Evolutionary conservation across 1,140 invertebrate genomes (phyloP), one percentile per base, ranked within the genome.

Genomic region (Cyphomyrmex costatus): DNA sequence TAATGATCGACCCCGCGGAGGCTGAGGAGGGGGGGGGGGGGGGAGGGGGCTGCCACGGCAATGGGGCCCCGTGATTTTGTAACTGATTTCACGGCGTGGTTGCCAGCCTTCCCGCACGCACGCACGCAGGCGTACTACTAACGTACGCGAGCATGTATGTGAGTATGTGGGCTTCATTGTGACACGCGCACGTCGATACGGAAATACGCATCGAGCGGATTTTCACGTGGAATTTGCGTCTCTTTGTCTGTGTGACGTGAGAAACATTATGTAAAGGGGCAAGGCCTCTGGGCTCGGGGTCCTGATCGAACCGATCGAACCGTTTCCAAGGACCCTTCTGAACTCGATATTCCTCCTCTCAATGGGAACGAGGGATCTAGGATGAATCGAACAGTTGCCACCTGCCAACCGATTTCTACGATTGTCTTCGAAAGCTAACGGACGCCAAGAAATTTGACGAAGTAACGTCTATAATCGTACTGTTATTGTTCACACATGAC

Each of bases 181-280:
- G 33, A 82, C 66, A 42, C 53, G 70, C 53, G 79, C 68, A 49
- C 16, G 46, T 33, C 79, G 71, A 58, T 36, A 24, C 78, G 66
- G 78, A 56, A 73, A 36, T 63, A 49, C 80, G 51, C 36, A 51
- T 86, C 91, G 88, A 86, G 88, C 85, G 60, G 89, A 92, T 93
- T 94, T 94, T 93, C 92, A 92, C 92, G 91, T 77, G 79, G 88
- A 90, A 86, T 90, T 93, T 90, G 85, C 86, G 60, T 61, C 74
- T 90, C 88, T 92, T 94, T 94, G 93, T 94, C 92, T 92, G 92
- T 91, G 73, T 36, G 90, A 94, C 93, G 93, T 94, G 93, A 94
- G 93, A 94, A 90, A 94, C 92, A 92, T 93, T 92, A 90, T 92
- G 89, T 88, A 90, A 88, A 85, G 88, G 89, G 90, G 88, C 77